These are phyloP conservation scores for Zophobas morio DNA, from an alignment of 1,140 invertebrate species.

Conservation along the genomic window DNA sequence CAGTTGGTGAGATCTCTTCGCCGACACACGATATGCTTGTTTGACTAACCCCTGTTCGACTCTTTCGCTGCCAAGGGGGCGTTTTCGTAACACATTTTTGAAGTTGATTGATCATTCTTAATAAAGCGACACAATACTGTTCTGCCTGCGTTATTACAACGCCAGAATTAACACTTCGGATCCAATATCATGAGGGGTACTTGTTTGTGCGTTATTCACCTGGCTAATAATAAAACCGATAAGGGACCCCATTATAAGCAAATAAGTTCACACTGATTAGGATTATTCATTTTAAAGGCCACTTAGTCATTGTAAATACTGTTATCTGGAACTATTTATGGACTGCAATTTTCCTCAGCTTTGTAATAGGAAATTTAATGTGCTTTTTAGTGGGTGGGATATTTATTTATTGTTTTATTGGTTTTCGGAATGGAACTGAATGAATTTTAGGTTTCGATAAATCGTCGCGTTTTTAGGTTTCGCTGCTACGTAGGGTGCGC, in stretches of 20 bases:
- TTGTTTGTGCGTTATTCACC: conserved; percentile 31
- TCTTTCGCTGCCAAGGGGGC: conserved; percentile 39
- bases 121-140: conserved; percentile 31
- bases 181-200: conserved; percentile 15
- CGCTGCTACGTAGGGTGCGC: too few relatives aligned
- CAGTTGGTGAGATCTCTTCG: conserved; percentile 44
- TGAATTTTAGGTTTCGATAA: too few relatives aligned
- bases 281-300: background rate
- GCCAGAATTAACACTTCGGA: conserved; percentile 14
- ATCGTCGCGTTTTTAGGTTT: too few relatives aligned
- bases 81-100: conserved; percentile 46
- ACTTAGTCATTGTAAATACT: conserved; percentile 14
- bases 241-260: background rate
- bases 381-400: conserved; percentile 6
- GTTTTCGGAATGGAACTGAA: too few relatives aligned
- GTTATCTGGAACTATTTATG: background rate
- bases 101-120: conserved; percentile 56
- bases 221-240: conserved; percentile 22
- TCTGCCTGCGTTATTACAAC: background rate
- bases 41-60: conserved; percentile 31
- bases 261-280: background rate
- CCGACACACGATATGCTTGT: conserved; percentile 56
- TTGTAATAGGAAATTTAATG: background rate
- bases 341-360: too few relatives aligned
- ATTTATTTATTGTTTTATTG: conserved; percentile 20